Base-by-base conservation (phyloP, 2,888 invertebrate genomes). In the Abscondita cerata region DNA sequence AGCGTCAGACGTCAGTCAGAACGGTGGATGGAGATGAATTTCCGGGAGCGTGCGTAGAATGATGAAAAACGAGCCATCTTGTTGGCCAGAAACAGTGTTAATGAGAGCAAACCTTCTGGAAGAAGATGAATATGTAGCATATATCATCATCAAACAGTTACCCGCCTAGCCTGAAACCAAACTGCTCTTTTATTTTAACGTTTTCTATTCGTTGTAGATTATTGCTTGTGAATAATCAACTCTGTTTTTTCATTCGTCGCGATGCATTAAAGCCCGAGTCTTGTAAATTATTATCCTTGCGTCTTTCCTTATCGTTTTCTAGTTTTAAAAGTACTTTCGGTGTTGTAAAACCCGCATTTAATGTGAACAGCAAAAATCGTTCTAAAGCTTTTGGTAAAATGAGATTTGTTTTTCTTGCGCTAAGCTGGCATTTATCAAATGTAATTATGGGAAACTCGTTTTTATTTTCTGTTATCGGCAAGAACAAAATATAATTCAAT, bases 1-100 rank as follows among this genome's bases (percentile, higher is more conserved):
- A 65, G 68, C 66, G 73, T 71, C 73, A 74, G 71, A 68, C 71
- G 71, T 73, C 74, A 72, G 70, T 72, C 72, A 68, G 67, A 59
- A 51, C 56, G 46, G 61, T 33, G 64, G 72, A 72, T 69, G 73
- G 72, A 70, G 72, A 73, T 73, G 74, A 71, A 73, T 72, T 68
- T 62, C 52, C 56, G 58, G 38, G 70, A 72, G 71, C 70, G 68
- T 70, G 70, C 70, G 72, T 73, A 4, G 73, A 74, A 75, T 70
- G 75, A 76, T 75, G 76, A 76, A 75, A 75, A 75, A 76, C 73
- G 73, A 73, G 74, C 71, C 72, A 68, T 72, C 75, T 73, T 71
- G 73, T 73, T 73, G 71, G 73, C 73, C 70, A 67, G 71, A 68
- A 73, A 70, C 72, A 70, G 72, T 72, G 74, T 75, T 75, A 76